A percentile compares a stretch with the other conserved stretches of the same genome.
phyloP scores from a whole-genome alignment of 1,140 invertebrate genomes.

The Antheraea pernyi region DNA sequence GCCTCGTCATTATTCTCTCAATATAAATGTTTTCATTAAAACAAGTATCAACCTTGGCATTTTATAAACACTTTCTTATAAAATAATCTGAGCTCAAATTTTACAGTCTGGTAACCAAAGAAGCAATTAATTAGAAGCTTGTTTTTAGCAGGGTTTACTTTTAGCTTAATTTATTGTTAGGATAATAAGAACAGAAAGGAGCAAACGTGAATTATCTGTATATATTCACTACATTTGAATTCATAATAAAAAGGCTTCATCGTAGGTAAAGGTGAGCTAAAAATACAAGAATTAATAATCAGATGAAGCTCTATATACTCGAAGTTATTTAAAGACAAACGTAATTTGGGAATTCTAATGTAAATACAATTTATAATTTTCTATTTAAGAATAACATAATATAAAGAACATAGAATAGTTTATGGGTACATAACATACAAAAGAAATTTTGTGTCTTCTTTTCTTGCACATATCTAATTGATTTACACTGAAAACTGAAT shows the following conservation, averaged over 20 bases:
- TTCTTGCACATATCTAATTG: slow-evolving; percentile 60
- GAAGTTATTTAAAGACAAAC: too few species aligned
- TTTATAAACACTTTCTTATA: background rate
- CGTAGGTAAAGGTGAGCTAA: background rate
- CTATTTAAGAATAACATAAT: too few species aligned
- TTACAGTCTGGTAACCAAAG: background rate
- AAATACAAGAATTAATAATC: too few species aligned
- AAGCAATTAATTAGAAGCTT: background rate
- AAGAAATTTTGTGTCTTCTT: slow-evolving; percentile 28
- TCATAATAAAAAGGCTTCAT: background rate
- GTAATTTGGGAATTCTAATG: too few species aligned
- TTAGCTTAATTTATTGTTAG: background rate
- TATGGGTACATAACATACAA: background rate
- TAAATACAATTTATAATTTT: too few species aligned
- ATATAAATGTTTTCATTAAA: background rate
- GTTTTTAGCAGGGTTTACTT: background rate
- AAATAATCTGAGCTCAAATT: background rate
- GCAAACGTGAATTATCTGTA: background rate
- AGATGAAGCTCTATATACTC: too few species aligned
- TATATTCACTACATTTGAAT: background rate
- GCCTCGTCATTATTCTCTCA: too few species aligned
- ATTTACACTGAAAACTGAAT: too few species aligned
- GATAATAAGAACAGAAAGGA: background rate
- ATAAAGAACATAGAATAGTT: background rate
- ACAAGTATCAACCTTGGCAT: background rate